A percentile compares a stretch with the other conserved stretches of the same genome.
Evolutionary conservation across 2,797 vertebrate genomes (phyloP).

Genomic region (Lepus townsendii): DNA sequence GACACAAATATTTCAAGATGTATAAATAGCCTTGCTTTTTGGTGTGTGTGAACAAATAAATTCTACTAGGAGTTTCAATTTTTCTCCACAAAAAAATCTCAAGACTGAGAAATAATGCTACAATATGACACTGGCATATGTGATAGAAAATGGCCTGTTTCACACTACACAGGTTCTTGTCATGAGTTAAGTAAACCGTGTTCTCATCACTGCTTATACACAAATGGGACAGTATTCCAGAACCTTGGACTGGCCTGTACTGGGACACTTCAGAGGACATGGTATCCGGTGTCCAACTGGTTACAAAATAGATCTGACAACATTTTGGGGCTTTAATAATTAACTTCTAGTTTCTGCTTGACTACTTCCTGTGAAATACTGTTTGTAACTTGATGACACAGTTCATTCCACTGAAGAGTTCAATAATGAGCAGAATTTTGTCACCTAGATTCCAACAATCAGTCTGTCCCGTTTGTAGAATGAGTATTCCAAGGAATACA

Average conservation of each 20-base stretch:
- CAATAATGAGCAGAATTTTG: constrained; percentile 37
- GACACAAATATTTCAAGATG: constrained; percentile 52
- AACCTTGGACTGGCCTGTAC: not conserved
- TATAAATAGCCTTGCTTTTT: not conserved
- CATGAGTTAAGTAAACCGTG: not conserved
- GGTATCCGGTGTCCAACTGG: not conserved
- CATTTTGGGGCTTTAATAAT: not conserved
- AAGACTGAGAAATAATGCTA: constrained; percentile 26
- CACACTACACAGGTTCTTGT: not conserved
- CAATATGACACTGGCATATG: not conserved
- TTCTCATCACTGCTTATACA: not conserved
- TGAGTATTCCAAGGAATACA: not conserved
- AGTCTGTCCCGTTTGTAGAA: not conserved
- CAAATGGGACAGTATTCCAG: not conserved
- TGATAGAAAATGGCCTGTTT: constrained; percentile 13
- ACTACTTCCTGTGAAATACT: constrained; percentile 10
- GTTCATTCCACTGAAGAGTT: not conserved
- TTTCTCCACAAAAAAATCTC: constrained; percentile 60
- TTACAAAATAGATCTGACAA: not conserved
- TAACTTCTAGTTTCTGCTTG: not conserved
- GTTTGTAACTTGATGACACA: not conserved
- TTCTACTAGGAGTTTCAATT: constrained; percentile 1
- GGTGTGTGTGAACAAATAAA: not conserved
- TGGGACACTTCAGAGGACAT: not conserved
- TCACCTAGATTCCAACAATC: not conserved